Evolutionary conservation across 2,113 vertebrate species (phyloP), one percentile per base, ranked within the genome.

Genomic region (Pipra filicauda): DNA sequence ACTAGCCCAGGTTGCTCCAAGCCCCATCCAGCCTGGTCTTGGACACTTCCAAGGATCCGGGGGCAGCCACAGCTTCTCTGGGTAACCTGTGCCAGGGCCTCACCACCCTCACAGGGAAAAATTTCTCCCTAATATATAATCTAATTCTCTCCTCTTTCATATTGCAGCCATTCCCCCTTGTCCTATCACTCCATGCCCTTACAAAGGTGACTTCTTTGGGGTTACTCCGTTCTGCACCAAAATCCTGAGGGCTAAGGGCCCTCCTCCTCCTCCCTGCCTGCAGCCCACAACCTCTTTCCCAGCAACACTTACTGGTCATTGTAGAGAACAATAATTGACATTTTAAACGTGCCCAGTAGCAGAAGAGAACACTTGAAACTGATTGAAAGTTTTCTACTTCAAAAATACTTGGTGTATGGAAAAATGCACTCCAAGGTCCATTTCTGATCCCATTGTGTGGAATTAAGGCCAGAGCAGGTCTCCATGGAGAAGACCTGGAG

Each of bases 1-100:
- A 0, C 20, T 48, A 0, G 3, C 8, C n/a, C 46, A 82, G 28
- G 5, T 0, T n/a, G 24, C 11, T 69, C 51, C 70, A 39, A 74
- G 4, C 44, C 37, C 37, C 0, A 0, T 74, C 59, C 77, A 89
- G 0, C 28, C 46, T 22, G 28, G 13, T n/a, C 24, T 61, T 39
- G 78, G 54, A 0, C 28, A 46, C 5, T 75, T 0, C n/a, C 70
- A 82, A 54, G 54, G 62, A 39, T 59, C 37, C 37, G 37, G 70
- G 12, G 5, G 8, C 61, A 67, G 23, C 69, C 69, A 7, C 43
- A 39, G 41, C 19, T 71, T 0, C 74, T 61, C 46, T 77, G 72
- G 35, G 33, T 26, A 37, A 37, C 37, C 37, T 37, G 37, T 77
- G 44, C 46, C 73, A 61, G 64, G 37, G 55, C 23, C 39, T 79